Conservation (phyloP, 1,140 invertebrate genomes). For the Ostrea denselamellosa region DNA sequence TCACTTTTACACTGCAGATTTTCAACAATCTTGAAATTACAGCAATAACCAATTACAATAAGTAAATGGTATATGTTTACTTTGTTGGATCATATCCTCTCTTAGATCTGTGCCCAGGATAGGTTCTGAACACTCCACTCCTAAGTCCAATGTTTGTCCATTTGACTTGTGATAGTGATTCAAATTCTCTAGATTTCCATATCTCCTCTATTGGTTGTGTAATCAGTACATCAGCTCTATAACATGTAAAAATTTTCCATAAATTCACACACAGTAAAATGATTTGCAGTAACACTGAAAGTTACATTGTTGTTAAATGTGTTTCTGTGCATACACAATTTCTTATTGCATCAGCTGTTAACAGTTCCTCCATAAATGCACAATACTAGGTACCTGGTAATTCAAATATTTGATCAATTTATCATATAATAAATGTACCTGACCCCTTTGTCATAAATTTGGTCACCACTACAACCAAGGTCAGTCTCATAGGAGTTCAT, state of each 20-base stretch:
- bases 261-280: neutral
- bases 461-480: constrained; percentile 72
- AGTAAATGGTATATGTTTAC: constrained; percentile 59
- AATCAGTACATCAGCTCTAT: constrained; percentile 79
- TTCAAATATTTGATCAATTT: neutral
- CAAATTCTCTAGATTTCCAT: constrained; percentile 77
- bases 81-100: constrained; percentile 78
- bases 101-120: constrained; percentile 79
- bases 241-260: constrained; percentile 26
- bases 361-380: too few species aligned
- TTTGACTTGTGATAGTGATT: constrained; percentile 78
- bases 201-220: constrained; percentile 79
- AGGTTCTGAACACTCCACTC: constrained; percentile 80
- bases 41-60: too few species aligned
- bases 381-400: too few species aligned
- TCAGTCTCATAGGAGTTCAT: constrained; percentile 77
- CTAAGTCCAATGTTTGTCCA: constrained; percentile 80
- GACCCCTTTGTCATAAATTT: constrained; percentile 77
- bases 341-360: too few species aligned
- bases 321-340: too few species aligned
- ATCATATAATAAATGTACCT: constrained; percentile 66
- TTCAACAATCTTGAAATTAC: too few species aligned
- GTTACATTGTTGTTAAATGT: neutral
- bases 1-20: too few species aligned
- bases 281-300: neutral